Conservation (phyloP, 2,113 vertebrate species). For the Cichladusa arquata region DNA sequence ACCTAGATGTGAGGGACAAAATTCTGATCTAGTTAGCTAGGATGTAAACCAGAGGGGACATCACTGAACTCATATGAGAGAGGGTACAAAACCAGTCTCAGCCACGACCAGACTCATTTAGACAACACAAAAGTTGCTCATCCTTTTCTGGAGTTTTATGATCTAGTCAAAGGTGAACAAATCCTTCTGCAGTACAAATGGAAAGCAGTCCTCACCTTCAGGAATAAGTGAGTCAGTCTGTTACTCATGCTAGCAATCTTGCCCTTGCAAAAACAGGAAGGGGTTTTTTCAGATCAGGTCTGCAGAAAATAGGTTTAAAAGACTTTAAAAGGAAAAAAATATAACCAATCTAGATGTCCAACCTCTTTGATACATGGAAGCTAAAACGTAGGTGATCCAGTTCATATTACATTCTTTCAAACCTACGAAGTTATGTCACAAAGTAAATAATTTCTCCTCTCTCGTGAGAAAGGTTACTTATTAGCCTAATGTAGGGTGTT, state of each 20-base stretch:
- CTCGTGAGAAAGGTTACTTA: not conserved
- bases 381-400: not conserved
- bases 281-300: not conserved
- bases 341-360: fast-evolving
- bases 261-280: not conserved
- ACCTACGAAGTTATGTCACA: not conserved
- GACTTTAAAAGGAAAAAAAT: not conserved
- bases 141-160: not conserved
- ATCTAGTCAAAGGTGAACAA: not conserved
- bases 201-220: not conserved
- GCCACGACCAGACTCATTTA: not conserved
- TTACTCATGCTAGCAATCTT: not conserved
- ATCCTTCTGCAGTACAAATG: not conserved
- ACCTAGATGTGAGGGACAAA: not conserved
- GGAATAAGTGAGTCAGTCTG: not conserved
- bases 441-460: not conserved
- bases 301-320: not conserved
- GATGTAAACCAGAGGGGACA: not conserved
- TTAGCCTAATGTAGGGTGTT: not conserved
- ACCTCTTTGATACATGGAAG: not conserved
- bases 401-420: not conserved
- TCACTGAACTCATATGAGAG: not conserved
- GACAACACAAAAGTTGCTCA: not conserved
- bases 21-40: not conserved
- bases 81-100: not conserved